phyloP scores from a whole-genome alignment of 2,113 vertebrate species.

The Pachypanchax playfairii region DNA sequence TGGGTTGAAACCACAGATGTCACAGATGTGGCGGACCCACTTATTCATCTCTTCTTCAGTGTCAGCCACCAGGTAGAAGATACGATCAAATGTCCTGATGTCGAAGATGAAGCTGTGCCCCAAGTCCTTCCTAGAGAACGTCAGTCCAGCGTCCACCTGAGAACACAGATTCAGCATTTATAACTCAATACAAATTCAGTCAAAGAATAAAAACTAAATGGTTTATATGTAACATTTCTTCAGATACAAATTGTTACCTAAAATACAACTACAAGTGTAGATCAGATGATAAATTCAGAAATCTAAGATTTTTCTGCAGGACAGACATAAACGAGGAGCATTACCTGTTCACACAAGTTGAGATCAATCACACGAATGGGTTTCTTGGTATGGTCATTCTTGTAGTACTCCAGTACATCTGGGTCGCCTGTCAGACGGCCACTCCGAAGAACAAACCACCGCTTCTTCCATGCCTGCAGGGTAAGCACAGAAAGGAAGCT shows the following conservation, averaged over 20 bases:
- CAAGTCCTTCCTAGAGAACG: constrained; percentile 97
- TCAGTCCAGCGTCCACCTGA: constrained; percentile 94
- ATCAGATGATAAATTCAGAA: too few species aligned
- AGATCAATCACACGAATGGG: constrained; percentile 99
- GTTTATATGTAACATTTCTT: too few species aligned
- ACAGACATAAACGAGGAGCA: too few species aligned
- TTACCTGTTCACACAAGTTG: constrained; percentile 94
- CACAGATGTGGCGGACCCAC: constrained; percentile 98
- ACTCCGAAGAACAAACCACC: constrained; percentile 97
- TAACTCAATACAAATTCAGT: background rate
- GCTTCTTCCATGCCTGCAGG: constrained; percentile 97
- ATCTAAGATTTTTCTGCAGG: too few species aligned
- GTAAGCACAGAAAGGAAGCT: constrained; percentile 39
- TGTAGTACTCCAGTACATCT: constrained; percentile 98
- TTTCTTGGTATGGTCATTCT: constrained; percentile 98
- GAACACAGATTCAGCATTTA: background rate
- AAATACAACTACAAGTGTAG: too few species aligned
- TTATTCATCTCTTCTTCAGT: constrained; percentile 99
- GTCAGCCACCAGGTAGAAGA: constrained; percentile 98
- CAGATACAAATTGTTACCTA: too few species aligned
- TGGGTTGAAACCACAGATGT: constrained; percentile 99
- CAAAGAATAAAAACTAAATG: too few species aligned
- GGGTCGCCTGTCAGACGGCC: constrained; percentile 96
- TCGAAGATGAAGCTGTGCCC: constrained; percentile 99
- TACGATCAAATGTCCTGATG: constrained; percentile 96